Percentiles rank a stretch among this genome's conserved stretches.
These are phyloP conservation scores for Drosophila fuyamai DNA, from an alignment of 1,140 invertebrate genomes.

Conservation along the genomic window DNA sequence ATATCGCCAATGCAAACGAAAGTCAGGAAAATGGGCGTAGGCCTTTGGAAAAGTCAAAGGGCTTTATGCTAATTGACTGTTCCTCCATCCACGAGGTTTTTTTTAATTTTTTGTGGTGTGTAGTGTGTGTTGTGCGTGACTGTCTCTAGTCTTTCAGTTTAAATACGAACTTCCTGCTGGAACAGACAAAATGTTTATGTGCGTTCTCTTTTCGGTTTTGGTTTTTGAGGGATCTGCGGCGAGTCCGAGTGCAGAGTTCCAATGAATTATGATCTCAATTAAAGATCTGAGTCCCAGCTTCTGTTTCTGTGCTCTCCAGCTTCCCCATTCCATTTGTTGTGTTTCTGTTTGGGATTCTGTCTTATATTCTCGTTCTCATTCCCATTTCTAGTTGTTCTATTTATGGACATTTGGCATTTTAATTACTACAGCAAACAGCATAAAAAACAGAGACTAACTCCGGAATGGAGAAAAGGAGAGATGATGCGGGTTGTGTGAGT, in stretches of 20 bases:
- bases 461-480: neutral
- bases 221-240: constrained; percentile 26
- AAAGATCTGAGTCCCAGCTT: constrained; percentile 46
- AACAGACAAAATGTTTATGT: constrained; percentile 51
- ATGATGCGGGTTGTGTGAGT: neutral
- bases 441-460: constrained; percentile 26
- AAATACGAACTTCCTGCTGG: constrained; percentile 77
- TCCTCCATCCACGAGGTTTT: neutral
- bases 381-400: constrained; percentile 43
- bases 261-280: constrained; percentile 76
- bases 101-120: constrained; percentile 2
- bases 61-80: constrained; percentile 71
- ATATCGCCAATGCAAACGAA: constrained; percentile 17
- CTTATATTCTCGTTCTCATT: constrained; percentile 7
- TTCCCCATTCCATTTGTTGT: neutral
- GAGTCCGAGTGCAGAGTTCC: constrained; percentile 45
- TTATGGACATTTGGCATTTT: constrained; percentile 57
- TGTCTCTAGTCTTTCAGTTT: constrained; percentile 57
- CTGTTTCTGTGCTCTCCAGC: neutral
- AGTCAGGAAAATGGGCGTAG: constrained; percentile 19
- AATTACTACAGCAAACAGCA: constrained; percentile 54
- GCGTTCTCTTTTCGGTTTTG: constrained; percentile 9
- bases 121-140: constrained; percentile 44
- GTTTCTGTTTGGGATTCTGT: constrained; percentile 7
- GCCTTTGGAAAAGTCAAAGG: constrained; percentile 61